phyloP scores from a whole-genome alignment of 2,797 vertebrate species.

The Girardinus metallicus region DNA sequence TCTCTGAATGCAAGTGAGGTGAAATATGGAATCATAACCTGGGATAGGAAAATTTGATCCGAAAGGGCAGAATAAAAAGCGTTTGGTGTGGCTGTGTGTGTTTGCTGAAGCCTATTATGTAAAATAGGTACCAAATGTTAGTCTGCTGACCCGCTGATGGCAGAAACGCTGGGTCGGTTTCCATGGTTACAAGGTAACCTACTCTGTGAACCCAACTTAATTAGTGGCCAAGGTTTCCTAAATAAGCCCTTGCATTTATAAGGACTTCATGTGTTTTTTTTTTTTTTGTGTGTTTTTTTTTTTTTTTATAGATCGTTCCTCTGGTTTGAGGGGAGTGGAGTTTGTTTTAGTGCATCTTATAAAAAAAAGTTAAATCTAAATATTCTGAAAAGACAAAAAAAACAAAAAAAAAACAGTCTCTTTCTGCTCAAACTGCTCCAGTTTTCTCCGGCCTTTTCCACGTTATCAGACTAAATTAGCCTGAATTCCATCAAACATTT shows the following conservation, averaged over 20 bases:
- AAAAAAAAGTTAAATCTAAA: not conserved
- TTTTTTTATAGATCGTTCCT: not conserved
- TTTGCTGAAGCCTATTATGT: not conserved
- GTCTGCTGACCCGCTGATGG: not conserved
- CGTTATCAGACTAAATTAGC: not conserved
- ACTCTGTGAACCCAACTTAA: not conserved
- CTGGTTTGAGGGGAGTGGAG: not conserved
- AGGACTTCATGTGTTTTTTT: not conserved
- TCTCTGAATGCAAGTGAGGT: not conserved
- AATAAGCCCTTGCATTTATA: not conserved
- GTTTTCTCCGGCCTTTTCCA: not conserved
- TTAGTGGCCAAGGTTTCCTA: not conserved
- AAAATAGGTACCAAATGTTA: not conserved
- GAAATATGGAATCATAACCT: not conserved
- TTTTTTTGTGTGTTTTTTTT: not conserved
- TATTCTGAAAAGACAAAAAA: not conserved
- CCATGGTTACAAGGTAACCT: constrained; percentile 1
- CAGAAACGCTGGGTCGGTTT: not conserved
- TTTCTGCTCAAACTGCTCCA: not conserved
- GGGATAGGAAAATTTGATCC: not conserved
- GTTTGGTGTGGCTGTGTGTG: not conserved
- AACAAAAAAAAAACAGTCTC: not conserved
- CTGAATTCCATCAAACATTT: not conserved
- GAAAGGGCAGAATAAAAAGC: not conserved
- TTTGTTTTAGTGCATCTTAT: not conserved